Conservation (phyloP, 2,113 vertebrate genomes). For the Tupaia chinensis region DNA sequence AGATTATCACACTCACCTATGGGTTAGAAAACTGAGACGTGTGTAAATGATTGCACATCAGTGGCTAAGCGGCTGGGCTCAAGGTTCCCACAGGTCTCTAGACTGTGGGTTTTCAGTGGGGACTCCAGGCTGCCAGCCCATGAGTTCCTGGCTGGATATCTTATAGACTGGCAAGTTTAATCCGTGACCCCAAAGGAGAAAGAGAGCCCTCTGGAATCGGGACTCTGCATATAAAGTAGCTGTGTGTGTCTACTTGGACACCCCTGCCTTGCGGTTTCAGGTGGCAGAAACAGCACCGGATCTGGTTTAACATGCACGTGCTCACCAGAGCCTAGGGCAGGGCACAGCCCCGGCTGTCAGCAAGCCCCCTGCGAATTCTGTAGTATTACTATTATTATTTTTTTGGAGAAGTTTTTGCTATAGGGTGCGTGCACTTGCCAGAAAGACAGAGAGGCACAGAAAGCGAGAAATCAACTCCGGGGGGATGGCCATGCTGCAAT, state of each 20-base stretch:
- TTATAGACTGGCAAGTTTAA: background rate
- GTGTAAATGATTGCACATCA: background rate
- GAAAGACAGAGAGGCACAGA: no score
- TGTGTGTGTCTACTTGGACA: background rate
- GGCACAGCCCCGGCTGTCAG: no score
- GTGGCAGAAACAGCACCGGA: no score
- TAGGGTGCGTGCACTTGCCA: no score
- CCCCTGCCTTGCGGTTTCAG: no score
- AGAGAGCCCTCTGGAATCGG: background rate
- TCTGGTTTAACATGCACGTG: no score
- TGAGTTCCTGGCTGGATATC: background rate
- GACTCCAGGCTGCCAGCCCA: background rate
- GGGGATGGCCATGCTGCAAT: no score
- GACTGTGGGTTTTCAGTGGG: background rate
- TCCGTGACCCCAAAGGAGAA: background rate
- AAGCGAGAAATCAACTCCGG: no score
- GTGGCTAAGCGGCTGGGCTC: background rate
- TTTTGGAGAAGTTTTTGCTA: no score
- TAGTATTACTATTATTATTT: no score
- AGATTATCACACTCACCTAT: background rate
- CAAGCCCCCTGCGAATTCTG: no score
- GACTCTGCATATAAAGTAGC: background rate
- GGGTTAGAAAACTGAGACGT: slow-evolving; percentile 17
- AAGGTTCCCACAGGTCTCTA: background rate
- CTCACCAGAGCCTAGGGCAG: no score